Conservation (phyloP, 2,888 invertebrate species). For the Nephrocerus scutellatus region DNA sequence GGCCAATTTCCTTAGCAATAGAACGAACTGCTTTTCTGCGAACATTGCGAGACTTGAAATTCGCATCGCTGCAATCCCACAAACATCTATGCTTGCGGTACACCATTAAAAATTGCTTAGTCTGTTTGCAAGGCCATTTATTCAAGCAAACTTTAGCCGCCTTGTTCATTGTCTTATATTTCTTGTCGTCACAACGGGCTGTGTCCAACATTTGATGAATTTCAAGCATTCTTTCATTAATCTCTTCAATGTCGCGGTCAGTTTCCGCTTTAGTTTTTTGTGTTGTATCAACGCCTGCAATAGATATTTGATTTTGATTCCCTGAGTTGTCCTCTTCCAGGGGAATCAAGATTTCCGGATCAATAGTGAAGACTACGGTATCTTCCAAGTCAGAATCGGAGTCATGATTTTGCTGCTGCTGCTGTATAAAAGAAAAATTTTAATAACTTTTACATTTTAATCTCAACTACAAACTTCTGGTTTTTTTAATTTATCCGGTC, state of each 20-base stretch:
- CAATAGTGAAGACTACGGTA: slow-evolving; percentile 26
- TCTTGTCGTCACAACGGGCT: slow-evolving; percentile 1
- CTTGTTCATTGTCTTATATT: too few relatives aligned
- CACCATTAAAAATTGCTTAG: slow-evolving; percentile 10
- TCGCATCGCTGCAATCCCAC: slow-evolving; percentile 12
- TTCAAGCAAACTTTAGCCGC: background rate
- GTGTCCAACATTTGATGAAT: slow-evolving; percentile 20
- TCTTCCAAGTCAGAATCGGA: slow-evolving; percentile 30
- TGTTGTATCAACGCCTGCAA: slow-evolving; percentile 6
- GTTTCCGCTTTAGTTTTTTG: background rate
- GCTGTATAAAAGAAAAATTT: slow-evolving; percentile 4
- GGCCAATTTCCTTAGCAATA: slow-evolving; percentile 10
- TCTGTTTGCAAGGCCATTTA: slow-evolving; percentile 15
- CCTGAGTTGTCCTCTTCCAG: slow-evolving; percentile 22
- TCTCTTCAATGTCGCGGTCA: slow-evolving; percentile 9
- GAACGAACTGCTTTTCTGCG: slow-evolving; percentile 5
- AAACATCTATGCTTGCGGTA: slow-evolving; percentile 15
- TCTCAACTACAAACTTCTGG: slow-evolving; percentile 6
- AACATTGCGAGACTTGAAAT: slow-evolving; percentile 8
- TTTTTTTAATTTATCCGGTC: slow-evolving; percentile 23
- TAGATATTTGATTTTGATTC: slow-evolving; percentile 19
- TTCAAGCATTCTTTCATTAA: slow-evolving; percentile 18
- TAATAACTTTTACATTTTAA: background rate
- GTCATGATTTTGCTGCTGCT: slow-evolving; percentile 19
- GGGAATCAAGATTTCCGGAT: slow-evolving; percentile 26